Percentiles rank a stretch among this genome's conserved stretches.
Evolutionary conservation across 2,113 vertebrate genomes (phyloP).

Genomic region (Tonatia bakeri): DNA sequence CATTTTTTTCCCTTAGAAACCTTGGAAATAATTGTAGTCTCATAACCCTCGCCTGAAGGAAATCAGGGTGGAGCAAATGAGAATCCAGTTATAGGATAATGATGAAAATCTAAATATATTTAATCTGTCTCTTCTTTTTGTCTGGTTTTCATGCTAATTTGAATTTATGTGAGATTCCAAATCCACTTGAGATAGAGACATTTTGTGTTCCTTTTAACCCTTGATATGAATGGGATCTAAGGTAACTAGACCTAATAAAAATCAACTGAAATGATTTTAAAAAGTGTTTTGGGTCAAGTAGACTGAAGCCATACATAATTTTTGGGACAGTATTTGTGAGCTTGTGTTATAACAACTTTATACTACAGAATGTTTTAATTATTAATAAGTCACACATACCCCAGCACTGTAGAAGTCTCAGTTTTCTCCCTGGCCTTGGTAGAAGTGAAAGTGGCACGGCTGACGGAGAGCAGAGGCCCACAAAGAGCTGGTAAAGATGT

Average conservation of each 20-base stretch:
- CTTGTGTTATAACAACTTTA: background rate
- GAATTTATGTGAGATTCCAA: background rate
- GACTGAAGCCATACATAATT: background rate
- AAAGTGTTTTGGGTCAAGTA: background rate
- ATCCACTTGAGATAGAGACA: background rate
- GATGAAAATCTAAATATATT: constrained; percentile 54
- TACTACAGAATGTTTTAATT: background rate
- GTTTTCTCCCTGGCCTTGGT: background rate
- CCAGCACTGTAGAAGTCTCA: background rate
- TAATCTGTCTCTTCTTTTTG: constrained; percentile 52
- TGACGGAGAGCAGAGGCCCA: background rate
- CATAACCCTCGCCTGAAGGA: background rate
- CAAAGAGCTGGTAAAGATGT: background rate
- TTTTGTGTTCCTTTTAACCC: background rate
- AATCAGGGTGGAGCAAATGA: constrained; percentile 29
- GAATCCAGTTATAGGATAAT: constrained; percentile 1
- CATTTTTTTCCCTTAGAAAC: constrained; percentile 23
- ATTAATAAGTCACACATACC: background rate
- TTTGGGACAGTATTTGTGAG: background rate
- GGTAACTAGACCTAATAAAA: background rate
- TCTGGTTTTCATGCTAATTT: constrained; percentile 66
- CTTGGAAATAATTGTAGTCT: constrained; percentile 23
- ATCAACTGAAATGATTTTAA: background rate
- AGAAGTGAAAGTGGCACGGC: background rate
- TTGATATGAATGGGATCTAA: background rate